Conservation (phyloP, 2,113 vertebrate genomes). For the Pygoscelis adeliae region DNA sequence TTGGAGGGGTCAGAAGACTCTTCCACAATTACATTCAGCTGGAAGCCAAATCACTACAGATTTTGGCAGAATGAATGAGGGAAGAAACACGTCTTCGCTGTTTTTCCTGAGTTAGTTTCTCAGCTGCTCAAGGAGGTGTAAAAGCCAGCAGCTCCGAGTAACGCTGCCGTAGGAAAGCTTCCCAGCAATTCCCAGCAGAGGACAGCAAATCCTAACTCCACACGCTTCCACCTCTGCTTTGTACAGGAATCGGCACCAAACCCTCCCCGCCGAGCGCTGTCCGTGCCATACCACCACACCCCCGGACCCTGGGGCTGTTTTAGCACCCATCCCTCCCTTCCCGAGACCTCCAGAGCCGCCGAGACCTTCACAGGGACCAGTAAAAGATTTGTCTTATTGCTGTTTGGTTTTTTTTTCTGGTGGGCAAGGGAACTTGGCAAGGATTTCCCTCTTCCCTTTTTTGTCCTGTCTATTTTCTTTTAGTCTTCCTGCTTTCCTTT, state of each 20-base stretch:
- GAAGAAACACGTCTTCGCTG: background rate
- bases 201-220: slow-evolving; percentile 48
- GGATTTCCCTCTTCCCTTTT: background rate
- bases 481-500: background rate
- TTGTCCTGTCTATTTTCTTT: background rate
- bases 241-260: background rate
- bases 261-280: background rate
- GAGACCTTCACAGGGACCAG: background rate
- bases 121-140: background rate
- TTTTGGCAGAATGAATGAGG: background rate
- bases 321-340: background rate
- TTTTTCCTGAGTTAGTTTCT: background rate
- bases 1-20: background rate
- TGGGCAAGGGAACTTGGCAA: background rate
- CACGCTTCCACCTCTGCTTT: background rate
- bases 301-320: rapidly evolving
- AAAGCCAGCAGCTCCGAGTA: background rate
- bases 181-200: slow-evolving; percentile 50
- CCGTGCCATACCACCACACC: background rate
- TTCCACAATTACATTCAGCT: background rate
- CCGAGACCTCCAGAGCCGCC: background rate
- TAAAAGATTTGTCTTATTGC: background rate
- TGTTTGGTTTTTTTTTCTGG: rapidly evolving
- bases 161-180: background rate
- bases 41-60: background rate